Evolutionary conservation across 2,888 invertebrate species (phyloP).

Genomic region (Lasioglossum morio): DNA sequence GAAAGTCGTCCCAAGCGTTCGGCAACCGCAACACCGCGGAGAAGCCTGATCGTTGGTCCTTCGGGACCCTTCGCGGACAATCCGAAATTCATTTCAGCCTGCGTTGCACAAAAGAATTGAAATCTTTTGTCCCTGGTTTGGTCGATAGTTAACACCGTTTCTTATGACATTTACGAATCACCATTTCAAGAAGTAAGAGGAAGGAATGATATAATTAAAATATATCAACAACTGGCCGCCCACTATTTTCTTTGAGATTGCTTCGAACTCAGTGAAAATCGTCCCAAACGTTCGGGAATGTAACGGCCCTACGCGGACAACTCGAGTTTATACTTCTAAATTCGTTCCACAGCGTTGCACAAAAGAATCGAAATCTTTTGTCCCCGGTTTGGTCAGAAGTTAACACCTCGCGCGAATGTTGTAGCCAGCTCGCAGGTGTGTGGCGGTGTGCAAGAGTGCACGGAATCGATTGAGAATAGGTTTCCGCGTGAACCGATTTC

Average conservation of each 20-base stretch:
- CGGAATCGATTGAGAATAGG: constrained; percentile 48
- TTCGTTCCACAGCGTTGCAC: neutral
- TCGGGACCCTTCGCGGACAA: neutral
- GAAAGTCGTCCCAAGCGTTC: neutral
- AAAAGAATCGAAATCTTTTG: neutral
- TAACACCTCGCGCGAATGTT: constrained; percentile 46
- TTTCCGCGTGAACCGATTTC: constrained; percentile 69
- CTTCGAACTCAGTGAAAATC: too few species aligned
- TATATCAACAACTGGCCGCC: too few species aligned
- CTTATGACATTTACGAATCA: too few species aligned
- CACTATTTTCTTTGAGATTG: too few species aligned
- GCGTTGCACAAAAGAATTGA: neutral
- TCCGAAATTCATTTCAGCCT: neutral
- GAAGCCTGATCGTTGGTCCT: neutral
- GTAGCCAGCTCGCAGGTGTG: constrained; percentile 66
- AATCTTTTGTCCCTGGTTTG: neutral
- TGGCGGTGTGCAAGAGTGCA: constrained; percentile 19
- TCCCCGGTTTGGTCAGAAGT: constrained; percentile 15
- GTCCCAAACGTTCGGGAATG: too few species aligned
- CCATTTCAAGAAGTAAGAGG: too few species aligned
- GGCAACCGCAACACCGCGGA: neutral
- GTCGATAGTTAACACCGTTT: constrained; percentile 44
- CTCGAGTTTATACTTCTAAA: too few species aligned
- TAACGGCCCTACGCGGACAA: too few species aligned
- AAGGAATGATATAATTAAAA: too few species aligned